Base-by-base conservation (phyloP, 2,797 vertebrate genomes). In the Macropodus opercularis region DNA sequence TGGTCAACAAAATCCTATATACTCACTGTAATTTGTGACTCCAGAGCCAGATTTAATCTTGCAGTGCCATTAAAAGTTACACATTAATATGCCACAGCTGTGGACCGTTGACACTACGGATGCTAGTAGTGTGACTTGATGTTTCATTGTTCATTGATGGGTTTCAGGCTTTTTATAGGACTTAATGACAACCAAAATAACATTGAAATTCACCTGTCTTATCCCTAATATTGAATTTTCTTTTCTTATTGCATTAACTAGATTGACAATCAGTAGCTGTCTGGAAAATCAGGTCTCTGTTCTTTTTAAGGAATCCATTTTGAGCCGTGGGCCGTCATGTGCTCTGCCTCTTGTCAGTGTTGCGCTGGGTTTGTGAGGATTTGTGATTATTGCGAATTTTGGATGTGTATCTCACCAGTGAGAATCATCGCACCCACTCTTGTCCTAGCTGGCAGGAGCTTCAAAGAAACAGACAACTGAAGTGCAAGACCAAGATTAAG, bases 381-480 rank as follows among this genome's bases (percentile, higher is more conserved):
- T 56, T 53, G 35, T 22, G 66, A 64, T 34, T 51, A 50, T 32
- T 65, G 36, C 49, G 62, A 72, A 24, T 64, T 63, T 65, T 71
- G 36, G 60, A 65, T 80, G 50, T 69, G 15, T 62, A 60, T 75
- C 52, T 60, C 34, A 43, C 21, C 60, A 64, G 54, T 7, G 46
- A 63, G 64, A 59, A 48, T 53, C 40, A 27, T 68, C 1, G 13
- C 71, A 66, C 67, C 71, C 64, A 74, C 74, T 68, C 21, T 8
- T 3, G 38, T 75, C 55, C 69, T 66, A 49, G 54, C 72, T 81
- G 74, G 76, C 76, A 55, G 12, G 0, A 21, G 69, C 60, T 64
- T 87, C 77, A 86, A 83, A 85, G 62, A 36, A 31, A 4, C 60
- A 56, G 39, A 32, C 71, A 63, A 52, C 54, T 34, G 26, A 57